Percentiles rank a stretch among this genome's conserved stretches.
phyloP scores from a whole-genome alignment of 2,888 invertebrate species.

The Ectemnius continuus region DNA sequence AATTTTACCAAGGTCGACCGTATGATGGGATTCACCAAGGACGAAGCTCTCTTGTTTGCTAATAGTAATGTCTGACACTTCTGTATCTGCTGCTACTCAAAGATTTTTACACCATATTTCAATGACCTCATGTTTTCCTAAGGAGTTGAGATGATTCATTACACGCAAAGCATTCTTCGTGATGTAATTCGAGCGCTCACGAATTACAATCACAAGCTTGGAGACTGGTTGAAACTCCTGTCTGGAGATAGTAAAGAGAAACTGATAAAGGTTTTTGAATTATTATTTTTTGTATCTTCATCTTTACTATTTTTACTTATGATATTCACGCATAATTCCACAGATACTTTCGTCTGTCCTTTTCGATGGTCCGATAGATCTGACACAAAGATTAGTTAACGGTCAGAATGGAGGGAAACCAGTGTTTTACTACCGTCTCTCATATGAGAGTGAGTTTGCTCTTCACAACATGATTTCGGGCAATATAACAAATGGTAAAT shows the following conservation, averaged over 20 bases:
- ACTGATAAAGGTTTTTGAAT: neutral
- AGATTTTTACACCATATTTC: no score
- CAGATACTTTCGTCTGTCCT: conserved; percentile 46
- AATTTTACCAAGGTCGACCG: conserved; percentile 79
- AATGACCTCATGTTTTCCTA: no score
- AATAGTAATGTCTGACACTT: no score
- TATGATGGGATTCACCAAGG: conserved; percentile 79
- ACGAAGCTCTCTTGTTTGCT: conserved; percentile 68
- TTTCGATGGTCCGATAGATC: conserved; percentile 54
- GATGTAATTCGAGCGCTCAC: no score
- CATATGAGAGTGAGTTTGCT: conserved; percentile 45
- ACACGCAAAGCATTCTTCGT: no score
- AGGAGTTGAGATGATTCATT: no score
- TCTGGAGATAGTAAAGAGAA: no score
- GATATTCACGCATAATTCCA: neutral
- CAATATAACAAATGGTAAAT: neutral
- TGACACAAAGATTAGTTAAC: conserved; percentile 52
- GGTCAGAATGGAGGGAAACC: conserved; percentile 22
- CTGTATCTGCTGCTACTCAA: no score
- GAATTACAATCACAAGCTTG: no score
- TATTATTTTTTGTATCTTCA: no score
- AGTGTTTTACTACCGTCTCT: conserved; percentile 60
- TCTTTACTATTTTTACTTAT: no score
- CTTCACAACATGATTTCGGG: conserved; percentile 20
- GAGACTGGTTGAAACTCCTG: no score